These are phyloP conservation scores for Cylas formicarius DNA, from an alignment of 1,140 invertebrate species.

Conservation along the genomic window DNA sequence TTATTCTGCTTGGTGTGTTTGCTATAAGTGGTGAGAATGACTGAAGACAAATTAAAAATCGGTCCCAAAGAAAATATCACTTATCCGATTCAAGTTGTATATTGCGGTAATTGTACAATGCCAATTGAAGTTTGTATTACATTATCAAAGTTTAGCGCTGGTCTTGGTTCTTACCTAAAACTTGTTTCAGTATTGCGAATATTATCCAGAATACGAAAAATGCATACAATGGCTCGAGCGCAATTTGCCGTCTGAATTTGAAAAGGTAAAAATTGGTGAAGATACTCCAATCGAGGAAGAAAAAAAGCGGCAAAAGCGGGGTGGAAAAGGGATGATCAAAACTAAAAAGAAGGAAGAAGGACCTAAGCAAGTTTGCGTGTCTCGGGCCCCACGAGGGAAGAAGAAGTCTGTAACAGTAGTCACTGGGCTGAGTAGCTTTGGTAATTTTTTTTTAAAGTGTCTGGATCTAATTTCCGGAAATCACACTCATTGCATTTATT, in stretches of 20 bases:
- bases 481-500: slow-evolving; percentile 21
- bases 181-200: slow-evolving; percentile 80
- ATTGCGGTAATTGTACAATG: slow-evolving; percentile 93
- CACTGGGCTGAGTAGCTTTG: slow-evolving; percentile 80
- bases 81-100: slow-evolving; percentile 84
- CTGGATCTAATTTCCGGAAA: neutral
- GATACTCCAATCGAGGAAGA: slow-evolving; percentile 76
- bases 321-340: slow-evolving; percentile 83
- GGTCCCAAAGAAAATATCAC: slow-evolving; percentile 50
- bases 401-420: slow-evolving; percentile 97
- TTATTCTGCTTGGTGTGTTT: no score
- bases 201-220: slow-evolving; percentile 94
- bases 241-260: slow-evolving; percentile 88
- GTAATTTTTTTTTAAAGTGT: slow-evolving; percentile 45
- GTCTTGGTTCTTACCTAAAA: neutral
- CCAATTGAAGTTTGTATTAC: slow-evolving; percentile 68
- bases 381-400: slow-evolving; percentile 89
- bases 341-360: slow-evolving; percentile 78
- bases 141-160: neutral
- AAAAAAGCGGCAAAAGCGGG: slow-evolving; percentile 86
- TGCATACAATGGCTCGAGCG: slow-evolving; percentile 95
- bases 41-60: slow-evolving; percentile 31
- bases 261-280: slow-evolving; percentile 73
- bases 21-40: slow-evolving; percentile 27
- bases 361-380: slow-evolving; percentile 76